phyloP scores from a whole-genome alignment of 2,888 invertebrate species.

The Phrixothrix hirtus region DNA sequence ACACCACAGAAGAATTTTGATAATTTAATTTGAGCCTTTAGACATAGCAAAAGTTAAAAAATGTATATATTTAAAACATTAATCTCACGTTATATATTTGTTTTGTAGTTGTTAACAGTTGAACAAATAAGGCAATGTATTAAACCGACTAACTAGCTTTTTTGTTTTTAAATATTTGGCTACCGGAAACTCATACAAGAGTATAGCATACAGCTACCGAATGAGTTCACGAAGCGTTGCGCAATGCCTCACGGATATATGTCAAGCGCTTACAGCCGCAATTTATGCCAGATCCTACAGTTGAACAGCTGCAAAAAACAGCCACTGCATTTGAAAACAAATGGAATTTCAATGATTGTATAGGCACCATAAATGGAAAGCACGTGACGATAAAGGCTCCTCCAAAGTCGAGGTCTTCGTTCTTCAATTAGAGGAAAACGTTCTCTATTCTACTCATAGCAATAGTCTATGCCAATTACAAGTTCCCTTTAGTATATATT shows the following conservation, averaged over 20 bases:
- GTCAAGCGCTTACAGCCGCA: background rate
- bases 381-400: conserved; percentile 1
- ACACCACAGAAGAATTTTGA: no score
- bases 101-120: no score
- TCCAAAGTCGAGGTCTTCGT: background rate
- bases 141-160: no score
- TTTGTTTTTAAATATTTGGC: background rate
- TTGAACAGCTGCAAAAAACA: background rate
- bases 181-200: background rate
- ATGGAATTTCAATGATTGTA: background rate
- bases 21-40: no score
- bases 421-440: background rate
- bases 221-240: background rate
- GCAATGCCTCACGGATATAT: background rate
- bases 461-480: background rate
- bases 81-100: no score
- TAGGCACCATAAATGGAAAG: background rate
- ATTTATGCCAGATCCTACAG: background rate
- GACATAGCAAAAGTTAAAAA: no score
- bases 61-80: no score
- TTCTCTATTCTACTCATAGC: background rate
- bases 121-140: no score
- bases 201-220: background rate
- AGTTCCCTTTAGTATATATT: background rate
- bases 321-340: background rate